phyloP scores from a whole-genome alignment of 64 coral and sea anemone genomes.

The Montipora foliosa region DNA sequence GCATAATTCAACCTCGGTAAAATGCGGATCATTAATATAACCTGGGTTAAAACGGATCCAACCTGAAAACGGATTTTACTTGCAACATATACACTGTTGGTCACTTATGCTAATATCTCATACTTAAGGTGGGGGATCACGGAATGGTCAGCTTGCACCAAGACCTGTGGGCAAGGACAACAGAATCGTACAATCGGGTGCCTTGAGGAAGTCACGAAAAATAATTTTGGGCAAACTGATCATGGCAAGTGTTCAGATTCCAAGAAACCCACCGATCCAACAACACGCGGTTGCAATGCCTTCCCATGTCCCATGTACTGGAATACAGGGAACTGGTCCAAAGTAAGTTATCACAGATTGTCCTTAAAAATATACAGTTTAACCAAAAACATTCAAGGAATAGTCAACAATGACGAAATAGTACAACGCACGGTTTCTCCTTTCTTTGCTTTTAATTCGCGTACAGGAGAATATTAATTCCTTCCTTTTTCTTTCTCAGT shows the following conservation, averaged over 20 bases:
- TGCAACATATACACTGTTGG: too few relatives aligned
- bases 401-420: too few relatives aligned
- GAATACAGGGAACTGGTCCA: background rate
- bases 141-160: conserved; percentile 4
- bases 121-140: background rate
- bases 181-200: background rate
- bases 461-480: background rate
- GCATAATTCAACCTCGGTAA: too few relatives aligned
- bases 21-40: too few relatives aligned
- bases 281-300: background rate
- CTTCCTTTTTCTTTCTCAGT: background rate
- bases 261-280: too few relatives aligned
- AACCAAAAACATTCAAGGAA: too few relatives aligned
- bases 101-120: too few relatives aligned
- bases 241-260: too few relatives aligned
- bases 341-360: background rate
- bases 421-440: too few relatives aligned
- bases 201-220: background rate
- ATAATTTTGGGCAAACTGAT: background rate
- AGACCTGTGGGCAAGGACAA: background rate
- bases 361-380: too few relatives aligned
- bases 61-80: too few relatives aligned
- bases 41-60: too few relatives aligned
- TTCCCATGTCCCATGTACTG: background rate
- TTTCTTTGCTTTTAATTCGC: background rate